Evolutionary conservation across 2,888 invertebrate genomes (phyloP).

Genomic region (Argyresthia goedartella): DNA sequence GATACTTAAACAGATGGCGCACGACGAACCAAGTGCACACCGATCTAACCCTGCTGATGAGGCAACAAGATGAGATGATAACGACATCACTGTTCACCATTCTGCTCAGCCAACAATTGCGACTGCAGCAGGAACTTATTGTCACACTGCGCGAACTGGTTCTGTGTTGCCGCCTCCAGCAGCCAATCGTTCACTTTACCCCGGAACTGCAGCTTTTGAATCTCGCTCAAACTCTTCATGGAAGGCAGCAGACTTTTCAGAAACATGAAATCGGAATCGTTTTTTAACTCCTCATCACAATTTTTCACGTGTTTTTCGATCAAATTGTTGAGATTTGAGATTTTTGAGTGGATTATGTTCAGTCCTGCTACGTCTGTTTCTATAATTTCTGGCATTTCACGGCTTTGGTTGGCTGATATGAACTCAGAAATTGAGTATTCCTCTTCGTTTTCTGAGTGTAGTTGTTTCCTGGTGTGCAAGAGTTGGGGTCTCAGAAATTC

Average conservation of each 20-base stretch:
- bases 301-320: conserved; percentile 5
- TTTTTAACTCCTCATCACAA: conserved; percentile 9
- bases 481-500: conserved; percentile 14
- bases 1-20: too few relatives aligned
- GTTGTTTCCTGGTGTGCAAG: conserved; percentile 4
- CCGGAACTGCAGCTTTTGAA: conserved; percentile 23
- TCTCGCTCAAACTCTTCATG: conserved; percentile 17
- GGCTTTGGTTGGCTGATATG: neutral
- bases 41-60: too few relatives aligned
- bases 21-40: too few relatives aligned
- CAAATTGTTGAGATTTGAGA: neutral
- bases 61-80: neutral
- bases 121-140: neutral
- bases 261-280: conserved; percentile 22
- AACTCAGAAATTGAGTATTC: conserved; percentile 3
- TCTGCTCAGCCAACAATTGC: neutral
- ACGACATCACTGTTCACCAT: neutral
- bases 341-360: neutral
- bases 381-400: neutral
- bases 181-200: conserved; percentile 24
- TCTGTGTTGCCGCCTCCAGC: conserved; percentile 16
- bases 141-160: conserved; percentile 9
- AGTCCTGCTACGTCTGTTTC: neutral
- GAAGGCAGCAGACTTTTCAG: conserved; percentile 22
- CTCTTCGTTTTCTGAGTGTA: conserved; percentile 8